Percentiles rank a stretch among this genome's conserved stretches.
Conservation (phyloP, 2,888 invertebrate species). For the Busseola fusca region DNA sequence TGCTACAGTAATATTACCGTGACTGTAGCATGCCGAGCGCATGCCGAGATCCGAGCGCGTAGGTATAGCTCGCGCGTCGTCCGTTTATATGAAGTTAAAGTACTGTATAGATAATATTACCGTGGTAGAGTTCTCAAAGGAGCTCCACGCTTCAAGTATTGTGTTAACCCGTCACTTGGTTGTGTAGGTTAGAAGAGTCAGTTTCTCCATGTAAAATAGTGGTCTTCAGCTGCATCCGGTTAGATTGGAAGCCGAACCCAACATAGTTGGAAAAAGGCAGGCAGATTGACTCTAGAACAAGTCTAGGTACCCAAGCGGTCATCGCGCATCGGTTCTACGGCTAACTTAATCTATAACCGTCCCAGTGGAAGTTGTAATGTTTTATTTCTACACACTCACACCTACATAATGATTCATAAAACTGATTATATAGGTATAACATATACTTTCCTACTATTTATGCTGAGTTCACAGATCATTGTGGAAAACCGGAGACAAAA, state of each 20-base stretch:
- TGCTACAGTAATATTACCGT: no score
- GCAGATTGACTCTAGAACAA: neutral
- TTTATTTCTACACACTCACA: neutral
- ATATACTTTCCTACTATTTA: neutral
- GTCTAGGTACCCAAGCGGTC: neutral
- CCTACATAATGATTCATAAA: neutral
- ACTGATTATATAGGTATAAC: neutral
- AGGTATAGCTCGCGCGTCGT: no score
- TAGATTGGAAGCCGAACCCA: neutral
- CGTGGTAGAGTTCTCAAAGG: no score
- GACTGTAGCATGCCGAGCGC: no score
- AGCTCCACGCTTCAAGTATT: neutral
- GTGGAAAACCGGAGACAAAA: conserved; percentile 3
- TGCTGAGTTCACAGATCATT: conserved; percentile 13
- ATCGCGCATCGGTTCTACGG: neutral
- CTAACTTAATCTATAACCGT: neutral
- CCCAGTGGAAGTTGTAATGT: neutral
- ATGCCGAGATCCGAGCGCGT: no score
- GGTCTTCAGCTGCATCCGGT: neutral
- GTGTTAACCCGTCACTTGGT: neutral
- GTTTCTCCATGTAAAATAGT: neutral
- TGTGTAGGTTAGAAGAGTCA: neutral
- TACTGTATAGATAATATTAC: no score
- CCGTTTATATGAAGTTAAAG: no score
- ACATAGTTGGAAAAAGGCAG: neutral